Evolutionary conservation across 2,113 vertebrate genomes (phyloP).

Genomic region (Ondatra zibethicus): DNA sequence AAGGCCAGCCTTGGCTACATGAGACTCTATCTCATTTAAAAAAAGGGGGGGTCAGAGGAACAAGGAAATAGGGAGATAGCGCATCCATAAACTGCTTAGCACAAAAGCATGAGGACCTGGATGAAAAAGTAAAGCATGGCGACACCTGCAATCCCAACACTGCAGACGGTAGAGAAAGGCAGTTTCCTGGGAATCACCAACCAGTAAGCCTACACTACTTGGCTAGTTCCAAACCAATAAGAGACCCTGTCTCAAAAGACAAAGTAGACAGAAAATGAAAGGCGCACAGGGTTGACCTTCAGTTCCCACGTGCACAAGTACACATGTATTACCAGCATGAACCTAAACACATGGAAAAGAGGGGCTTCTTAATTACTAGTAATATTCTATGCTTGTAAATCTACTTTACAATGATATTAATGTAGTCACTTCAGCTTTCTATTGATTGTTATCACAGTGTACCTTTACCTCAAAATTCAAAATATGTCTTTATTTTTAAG

Average conservation of each 20-base stretch:
- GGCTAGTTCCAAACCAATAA: not conserved
- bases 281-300: not conserved
- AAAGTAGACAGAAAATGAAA: not conserved
- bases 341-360: not conserved
- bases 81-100: not conserved
- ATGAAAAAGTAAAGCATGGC: not conserved
- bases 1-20: not conserved
- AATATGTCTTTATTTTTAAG: too few relatives aligned
- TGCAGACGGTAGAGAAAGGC: not conserved
- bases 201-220: not conserved
- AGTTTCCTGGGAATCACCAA: not conserved
- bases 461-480: not conserved
- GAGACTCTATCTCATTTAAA: not conserved
- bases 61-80: not conserved
- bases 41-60: not conserved
- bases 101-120: not conserved
- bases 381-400: conserved; percentile 30
- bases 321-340: not conserved
- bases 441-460: not conserved
- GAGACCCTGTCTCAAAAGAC: not conserved
- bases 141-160: not conserved
- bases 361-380: not conserved
- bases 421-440: not conserved
- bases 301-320: not conserved
- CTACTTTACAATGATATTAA: not conserved